Evolutionary conservation across 2,888 invertebrate species (phyloP).

Genomic region (Brenthis hecate): DNA sequence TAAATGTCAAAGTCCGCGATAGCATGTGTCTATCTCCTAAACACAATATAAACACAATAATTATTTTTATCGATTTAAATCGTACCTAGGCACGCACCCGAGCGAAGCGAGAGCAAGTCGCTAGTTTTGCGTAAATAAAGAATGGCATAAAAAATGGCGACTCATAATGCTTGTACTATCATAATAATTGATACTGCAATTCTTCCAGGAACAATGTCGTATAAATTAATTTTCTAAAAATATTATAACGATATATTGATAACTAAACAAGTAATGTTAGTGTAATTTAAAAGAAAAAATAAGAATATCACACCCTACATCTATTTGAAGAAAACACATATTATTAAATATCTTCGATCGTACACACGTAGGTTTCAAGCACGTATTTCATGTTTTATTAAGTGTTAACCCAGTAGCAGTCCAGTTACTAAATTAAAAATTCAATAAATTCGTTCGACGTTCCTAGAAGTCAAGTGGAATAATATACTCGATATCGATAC

Average conservation of each 20-base stretch:
- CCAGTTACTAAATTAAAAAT: slow-evolving; percentile 61
- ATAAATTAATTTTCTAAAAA: too few species aligned
- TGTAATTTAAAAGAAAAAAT: background rate
- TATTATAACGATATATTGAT: background rate
- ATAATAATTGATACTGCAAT: too few species aligned
- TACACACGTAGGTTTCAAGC: slow-evolving; percentile 44
- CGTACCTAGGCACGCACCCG: too few species aligned
- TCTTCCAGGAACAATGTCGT: too few species aligned
- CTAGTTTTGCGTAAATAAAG: too few species aligned
- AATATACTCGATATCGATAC: slow-evolving; percentile 23
- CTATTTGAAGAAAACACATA: slow-evolving; percentile 22
- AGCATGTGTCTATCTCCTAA: too few species aligned
- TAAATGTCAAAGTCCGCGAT: too few species aligned
- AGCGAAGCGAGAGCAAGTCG: too few species aligned
- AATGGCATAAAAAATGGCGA: too few species aligned
- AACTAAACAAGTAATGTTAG: background rate
- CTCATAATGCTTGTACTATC: too few species aligned
- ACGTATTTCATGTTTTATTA: slow-evolving; percentile 55
- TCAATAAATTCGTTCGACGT: slow-evolving; percentile 64
- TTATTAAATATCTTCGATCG: slow-evolving; percentile 32
- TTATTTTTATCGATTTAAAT: too few species aligned
- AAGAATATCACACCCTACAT: slow-evolving; percentile 15
- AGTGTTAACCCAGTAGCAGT: slow-evolving; percentile 20
- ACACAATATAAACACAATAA: too few species aligned
- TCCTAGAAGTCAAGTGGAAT: slow-evolving; percentile 61